Evolutionary conservation across 2,113 vertebrate genomes (phyloP), one percentile per base, ranked within the genome.

Genomic region (Oxyura jamaicensis): DNA sequence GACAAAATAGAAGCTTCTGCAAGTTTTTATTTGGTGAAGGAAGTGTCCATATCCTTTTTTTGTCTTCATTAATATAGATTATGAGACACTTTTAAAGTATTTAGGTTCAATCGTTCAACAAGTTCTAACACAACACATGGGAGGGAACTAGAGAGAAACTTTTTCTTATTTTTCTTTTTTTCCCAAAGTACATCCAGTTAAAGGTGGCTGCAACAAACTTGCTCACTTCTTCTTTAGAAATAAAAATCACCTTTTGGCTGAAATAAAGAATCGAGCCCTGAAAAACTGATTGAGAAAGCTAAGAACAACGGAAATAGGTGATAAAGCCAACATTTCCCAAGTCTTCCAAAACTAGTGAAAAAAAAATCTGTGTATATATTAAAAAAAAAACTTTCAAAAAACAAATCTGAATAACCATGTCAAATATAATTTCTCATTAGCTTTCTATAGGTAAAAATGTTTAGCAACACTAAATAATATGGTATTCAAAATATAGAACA

Each of bases 401-500:
- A 50, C 21, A 62, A 94, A 77, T 86, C 83, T 73, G 83, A 95
- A 94, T 96, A 96, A 73, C 53, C 41, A 75, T 88, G 69, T 97
- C 92, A 96, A 96, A 96, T 95, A 84, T 73, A 92, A 92, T 94
- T 95, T 97, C 92, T 96, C 78, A 85, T 94, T 98, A 96, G 66
- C 82, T 69, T 96, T 96, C 92, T 85, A 94, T 68, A 94, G 85
- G 94, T 91, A 88, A 96, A 97, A 91, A 95, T 96, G 91, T 97
- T 98, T 98, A 95, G 96, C 98, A 98, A 98, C 97, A 96, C 98
- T 95, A 98, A 98, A 98, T 98, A 98, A 98, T 98, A 98, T 97
- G 96, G 96, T 98, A 98, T 98, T 98, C 98, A 98, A 98, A 99
- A 98, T 96, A 98, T 98, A 97, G 97, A 95, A 97, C 96, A 97